Evolutionary conservation across 1,140 invertebrate species (phyloP).

Genomic region (Chironomus tepperi): DNA sequence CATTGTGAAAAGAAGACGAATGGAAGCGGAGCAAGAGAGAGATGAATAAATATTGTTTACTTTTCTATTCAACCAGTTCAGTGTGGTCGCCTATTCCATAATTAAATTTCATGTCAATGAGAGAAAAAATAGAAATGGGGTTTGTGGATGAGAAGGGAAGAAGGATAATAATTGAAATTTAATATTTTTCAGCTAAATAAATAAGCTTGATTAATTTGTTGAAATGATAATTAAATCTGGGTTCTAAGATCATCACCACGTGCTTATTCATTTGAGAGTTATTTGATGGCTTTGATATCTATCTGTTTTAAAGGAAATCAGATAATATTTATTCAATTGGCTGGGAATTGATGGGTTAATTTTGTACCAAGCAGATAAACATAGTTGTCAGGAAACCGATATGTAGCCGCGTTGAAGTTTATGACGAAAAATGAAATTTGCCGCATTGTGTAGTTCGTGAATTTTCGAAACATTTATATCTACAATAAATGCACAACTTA

Average conservation of each 20-base stretch:
- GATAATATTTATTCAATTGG: too few species aligned
- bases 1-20: not conserved
- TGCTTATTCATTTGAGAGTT: not conserved
- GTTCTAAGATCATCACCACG: not conserved
- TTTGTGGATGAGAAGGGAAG: not conserved
- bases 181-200: conserved; percentile 9
- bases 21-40: not conserved
- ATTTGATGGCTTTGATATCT: not conserved
- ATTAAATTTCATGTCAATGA: not conserved
- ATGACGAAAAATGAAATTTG: too few species aligned
- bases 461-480: too few species aligned
- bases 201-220: conserved; percentile 10
- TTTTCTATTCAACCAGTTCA: not conserved
- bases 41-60: not conserved
- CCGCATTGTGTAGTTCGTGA: too few species aligned
- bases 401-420: too few species aligned
- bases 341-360: too few species aligned
- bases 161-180: conserved; percentile 9
- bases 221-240: not conserved
- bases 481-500: too few species aligned
- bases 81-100: not conserved
- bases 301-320: not conserved
- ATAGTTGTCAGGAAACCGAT: too few species aligned
- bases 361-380: too few species aligned
- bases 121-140: not conserved